Evolutionary conservation across 2,797 vertebrate species (phyloP), one percentile per base, ranked within the genome.

Genomic region (Sebastiscus tertius): DNA sequence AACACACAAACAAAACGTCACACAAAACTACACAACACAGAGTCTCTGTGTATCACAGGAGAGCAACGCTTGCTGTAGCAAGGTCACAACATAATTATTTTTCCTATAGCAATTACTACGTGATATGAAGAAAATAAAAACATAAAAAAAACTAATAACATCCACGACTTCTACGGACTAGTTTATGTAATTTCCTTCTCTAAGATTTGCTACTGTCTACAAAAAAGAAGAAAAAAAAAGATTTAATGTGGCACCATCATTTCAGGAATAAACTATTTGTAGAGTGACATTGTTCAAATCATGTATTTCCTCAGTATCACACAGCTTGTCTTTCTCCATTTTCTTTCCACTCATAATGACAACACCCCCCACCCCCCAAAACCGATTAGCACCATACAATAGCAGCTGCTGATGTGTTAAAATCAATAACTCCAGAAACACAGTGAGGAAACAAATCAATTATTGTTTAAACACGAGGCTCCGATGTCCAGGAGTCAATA

Each of bases 371-470:
- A 54, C 89, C 83, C 9, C 39, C 94, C 89, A 84, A 94, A 94
- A 94, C 89, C 86, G 93, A 96, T 97, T 96, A 96, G 96, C 92
- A 88, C 92, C 85, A 88, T 72, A 80, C 79, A 87, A 82, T 92
- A 94, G 91, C 93, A 92, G 92, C 91, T 92, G 93, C 95, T 94
- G 94, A 92, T 94, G 94, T 95, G 92, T 92, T 95, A 69, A 71
- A 95, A 97, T 96, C 95, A 96, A 96, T 96, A 91, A 92, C 90
- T 94, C 70, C 79, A 89, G 87, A 92, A 88, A 90, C 85, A 91
- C 88, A 92, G 93, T 80, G 82, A 88, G 80, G 92, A 95, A 95
- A 95, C 94, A 95, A 94, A 97, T 97, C 95, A 94, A 96, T 97
- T 95, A 95, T 95, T 95, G 94, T 96, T 95, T 95, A 96, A 96